Base-by-base conservation (phyloP, 2,797 vertebrate genomes). In the Chelon labrosus region DNA sequence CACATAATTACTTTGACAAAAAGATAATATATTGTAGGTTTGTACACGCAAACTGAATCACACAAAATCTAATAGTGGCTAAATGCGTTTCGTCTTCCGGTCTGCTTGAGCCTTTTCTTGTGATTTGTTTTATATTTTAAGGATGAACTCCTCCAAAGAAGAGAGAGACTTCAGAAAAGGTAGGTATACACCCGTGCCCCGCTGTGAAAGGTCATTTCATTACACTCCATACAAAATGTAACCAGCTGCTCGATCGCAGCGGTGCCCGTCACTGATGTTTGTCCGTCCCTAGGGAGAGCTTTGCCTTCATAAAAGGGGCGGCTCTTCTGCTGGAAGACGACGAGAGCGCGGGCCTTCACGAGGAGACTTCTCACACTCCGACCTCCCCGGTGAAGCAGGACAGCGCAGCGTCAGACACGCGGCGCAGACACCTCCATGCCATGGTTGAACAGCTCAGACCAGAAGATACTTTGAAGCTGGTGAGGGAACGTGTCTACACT, bases 391-490 rank as follows among this genome's bases (percentile, higher is more conserved):
- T 61, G 39, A 73, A 87, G 4, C 85, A 90, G 53, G 66, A 62
- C 35, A 19, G 64, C 0, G 19, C 44, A 44, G 58, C 77, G 1
- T 90, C 91, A 10, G 87, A 65, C 62, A 75, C 51, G 0, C 85
- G 93, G 69, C 93, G 89, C 77, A 91, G 83, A 73, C 97, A 97
- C 70, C 84, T 99, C 49, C 96, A 94, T 1, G 95, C 96, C 73
- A 98, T 99, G 97, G 90, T 98, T 77, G 95, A 93, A 41, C 92
- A 95, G 72, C 94, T 99, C 51, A 91, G 96, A 37, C 95, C 96
- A 0, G 96, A 99, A 85, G 97, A 99, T 0, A 95, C 95, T 51
- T 92, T 99, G 62, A 96, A 92, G 83, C 93, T 99, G 96, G 97
- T 99, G 85, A 95, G 96, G 19, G 42, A 6, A 19, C 9, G 2